A percentile compares a stretch with the other conserved stretches of the same genome.
phyloP scores from a whole-genome alignment of 2,113 vertebrate genomes.

The Sigmodon hispidus region DNA sequence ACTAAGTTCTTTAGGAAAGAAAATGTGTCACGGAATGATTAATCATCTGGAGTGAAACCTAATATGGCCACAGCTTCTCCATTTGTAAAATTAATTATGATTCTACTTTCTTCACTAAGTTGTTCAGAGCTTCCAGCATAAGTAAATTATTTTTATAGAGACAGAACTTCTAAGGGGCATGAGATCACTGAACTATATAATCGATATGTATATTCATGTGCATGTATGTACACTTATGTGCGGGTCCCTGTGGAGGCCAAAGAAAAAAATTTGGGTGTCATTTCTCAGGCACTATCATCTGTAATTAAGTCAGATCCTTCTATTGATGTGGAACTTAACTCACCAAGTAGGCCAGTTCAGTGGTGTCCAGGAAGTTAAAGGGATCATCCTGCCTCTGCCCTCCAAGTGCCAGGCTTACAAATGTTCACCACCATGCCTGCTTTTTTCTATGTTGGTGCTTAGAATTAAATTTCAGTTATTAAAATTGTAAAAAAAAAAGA shows the following conservation, averaged over 20 bases:
- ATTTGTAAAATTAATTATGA: not conserved
- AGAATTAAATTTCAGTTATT: not conserved
- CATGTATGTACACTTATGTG: not conserved
- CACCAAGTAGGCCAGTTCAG: not conserved
- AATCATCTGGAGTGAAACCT: not conserved
- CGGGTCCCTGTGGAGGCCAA: not conserved
- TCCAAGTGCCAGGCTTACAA: not conserved
- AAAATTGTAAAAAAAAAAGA: not conserved
- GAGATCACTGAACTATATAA: not conserved
- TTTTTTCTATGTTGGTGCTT: too few relatives aligned
- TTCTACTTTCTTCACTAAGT: not conserved
- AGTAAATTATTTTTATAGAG: slow-evolving; percentile 6
- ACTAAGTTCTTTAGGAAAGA: not conserved
- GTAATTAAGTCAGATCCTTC: not conserved
- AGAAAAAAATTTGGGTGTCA: not conserved
- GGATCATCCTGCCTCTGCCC: not conserved
- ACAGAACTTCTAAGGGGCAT: not conserved
- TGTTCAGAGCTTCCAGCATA: not conserved
- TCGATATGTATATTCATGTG: not conserved
- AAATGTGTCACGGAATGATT: slow-evolving; percentile 5
- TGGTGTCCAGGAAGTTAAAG: not conserved
- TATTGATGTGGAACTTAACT: not conserved
- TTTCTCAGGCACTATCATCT: not conserved
- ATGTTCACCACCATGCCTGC: not conserved
- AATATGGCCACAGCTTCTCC: not conserved